phyloP scores from a whole-genome alignment of 2,113 vertebrate species.

The Ramphastos sulfuratus region DNA sequence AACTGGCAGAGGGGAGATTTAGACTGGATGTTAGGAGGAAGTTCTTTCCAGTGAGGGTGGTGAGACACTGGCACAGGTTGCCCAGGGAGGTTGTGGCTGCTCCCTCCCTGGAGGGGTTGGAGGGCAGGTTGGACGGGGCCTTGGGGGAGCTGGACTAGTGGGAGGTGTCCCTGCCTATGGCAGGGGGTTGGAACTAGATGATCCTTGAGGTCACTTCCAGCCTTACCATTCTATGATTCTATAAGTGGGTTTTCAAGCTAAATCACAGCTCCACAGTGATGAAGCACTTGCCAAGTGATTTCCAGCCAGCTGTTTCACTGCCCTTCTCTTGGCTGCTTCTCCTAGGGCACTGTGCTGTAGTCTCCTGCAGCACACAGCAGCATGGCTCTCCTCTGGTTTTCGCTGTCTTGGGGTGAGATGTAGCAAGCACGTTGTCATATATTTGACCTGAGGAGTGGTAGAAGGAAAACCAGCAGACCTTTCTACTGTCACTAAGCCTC shows the following conservation, averaged over 20 bases:
- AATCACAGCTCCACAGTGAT: rapidly evolving
- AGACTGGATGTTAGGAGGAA: too few relatives aligned
- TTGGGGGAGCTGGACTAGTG: too few relatives aligned
- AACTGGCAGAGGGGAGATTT: too few relatives aligned
- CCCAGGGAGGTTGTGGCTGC: too few relatives aligned
- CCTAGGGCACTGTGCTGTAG: neutral
- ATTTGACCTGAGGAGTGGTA: neutral
- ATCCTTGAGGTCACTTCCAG: too few relatives aligned
- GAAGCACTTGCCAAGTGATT: neutral
- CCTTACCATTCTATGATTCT: too few relatives aligned
- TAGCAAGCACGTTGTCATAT: rapidly evolving
- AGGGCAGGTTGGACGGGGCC: too few relatives aligned
- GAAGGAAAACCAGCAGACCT: neutral
- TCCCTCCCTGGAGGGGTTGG: too few relatives aligned
- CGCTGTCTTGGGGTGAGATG: rapidly evolving
- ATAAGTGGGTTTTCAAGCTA: neutral
- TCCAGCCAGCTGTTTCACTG: neutral
- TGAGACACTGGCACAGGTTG: too few relatives aligned
- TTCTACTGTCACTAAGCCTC: neutral
- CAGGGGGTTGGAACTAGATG: too few relatives aligned
- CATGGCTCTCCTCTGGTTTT: rapidly evolving
- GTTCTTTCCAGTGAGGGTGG: too few relatives aligned
- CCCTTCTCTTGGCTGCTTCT: neutral
- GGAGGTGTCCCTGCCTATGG: too few relatives aligned
- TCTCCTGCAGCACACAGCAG: neutral